Base-by-base conservation (phyloP, 2,888 invertebrate genomes). In the Hirtodrosophila duncani region DNA sequence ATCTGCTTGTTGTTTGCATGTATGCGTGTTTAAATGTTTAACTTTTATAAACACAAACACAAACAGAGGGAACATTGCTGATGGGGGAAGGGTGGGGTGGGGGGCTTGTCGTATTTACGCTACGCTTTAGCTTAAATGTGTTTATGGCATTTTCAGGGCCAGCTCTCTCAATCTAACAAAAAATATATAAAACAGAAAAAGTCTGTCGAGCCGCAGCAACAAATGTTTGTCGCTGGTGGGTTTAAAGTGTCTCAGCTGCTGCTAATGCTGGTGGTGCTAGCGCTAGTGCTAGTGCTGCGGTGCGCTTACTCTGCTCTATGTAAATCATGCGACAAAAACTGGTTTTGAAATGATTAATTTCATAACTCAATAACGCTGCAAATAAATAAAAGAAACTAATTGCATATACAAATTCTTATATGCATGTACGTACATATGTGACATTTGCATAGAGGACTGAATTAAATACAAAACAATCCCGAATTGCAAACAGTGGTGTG, bases 81-180 rank as follows among this genome's bases (percentile, higher is more conserved):
- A 9, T 18, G 20, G 14, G 14, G 11, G 21, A 6, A 13, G 11
- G 37, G 3, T 21, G 10, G 27, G 42, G 11, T 24, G 33, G 43
- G 23, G 20, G 48, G 50, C 26, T 50, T 29, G 63, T 63, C 46
- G 36, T 59, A 57, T 64, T 46, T 56, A 50, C 52, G 55, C 50
- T 53, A 63, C 67, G 63, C 46, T 71, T 63, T 77, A 61, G 78
- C 55, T 80, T 80, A 80, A n/a, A 77, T 77, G 64, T 77, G 72
- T 75, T 80, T 75, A 75, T 80, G 81, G 75, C 67, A 65, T 30
- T 63, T 77, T 75, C 75, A 75, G 81, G 75, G 75, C 80, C 81
- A 68, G 34, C 42, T 42, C 46, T 63, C 63, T 52, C 36, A 18
- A 8, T 17, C 16, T 11, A 16, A 13, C 16, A 27, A 6, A 44